These are phyloP conservation scores for Numenius arquata DNA, from an alignment of 2,113 vertebrate genomes.

Conservation along the genomic window DNA sequence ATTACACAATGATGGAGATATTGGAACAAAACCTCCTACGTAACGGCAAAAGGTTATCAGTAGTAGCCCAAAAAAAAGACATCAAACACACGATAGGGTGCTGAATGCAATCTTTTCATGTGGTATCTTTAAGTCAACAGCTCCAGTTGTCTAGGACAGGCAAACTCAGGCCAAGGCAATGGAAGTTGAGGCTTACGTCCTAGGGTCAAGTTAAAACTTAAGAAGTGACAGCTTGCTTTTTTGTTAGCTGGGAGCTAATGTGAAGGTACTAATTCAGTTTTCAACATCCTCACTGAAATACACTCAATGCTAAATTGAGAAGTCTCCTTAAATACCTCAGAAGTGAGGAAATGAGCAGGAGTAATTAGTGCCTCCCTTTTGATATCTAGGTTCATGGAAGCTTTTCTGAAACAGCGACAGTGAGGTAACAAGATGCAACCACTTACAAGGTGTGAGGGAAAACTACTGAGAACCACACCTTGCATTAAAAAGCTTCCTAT, in stretches of 20 bases:
- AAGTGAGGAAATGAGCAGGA: background rate
- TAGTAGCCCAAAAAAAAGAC: background rate
- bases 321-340: background rate
- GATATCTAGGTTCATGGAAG: background rate
- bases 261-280: background rate
- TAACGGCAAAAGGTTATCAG: background rate
- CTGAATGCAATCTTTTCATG: background rate
- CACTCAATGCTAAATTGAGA: background rate
- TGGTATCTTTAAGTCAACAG: background rate
- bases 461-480: background rate
- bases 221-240: background rate
- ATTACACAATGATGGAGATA: background rate
- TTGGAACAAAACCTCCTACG: background rate
- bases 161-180: background rate
- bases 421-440: background rate
- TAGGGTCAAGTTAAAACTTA: background rate
- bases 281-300: background rate
- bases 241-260: background rate
- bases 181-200: background rate
- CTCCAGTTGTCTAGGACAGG: background rate
- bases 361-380: background rate
- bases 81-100: background rate
- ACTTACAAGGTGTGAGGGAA: background rate
- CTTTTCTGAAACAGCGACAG: background rate
- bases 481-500: background rate